Percentiles rank a stretch among this genome's conserved stretches.
phyloP scores from a whole-genome alignment of 2,888 invertebrate genomes.

The Minunthozetes semirufus region DNA sequence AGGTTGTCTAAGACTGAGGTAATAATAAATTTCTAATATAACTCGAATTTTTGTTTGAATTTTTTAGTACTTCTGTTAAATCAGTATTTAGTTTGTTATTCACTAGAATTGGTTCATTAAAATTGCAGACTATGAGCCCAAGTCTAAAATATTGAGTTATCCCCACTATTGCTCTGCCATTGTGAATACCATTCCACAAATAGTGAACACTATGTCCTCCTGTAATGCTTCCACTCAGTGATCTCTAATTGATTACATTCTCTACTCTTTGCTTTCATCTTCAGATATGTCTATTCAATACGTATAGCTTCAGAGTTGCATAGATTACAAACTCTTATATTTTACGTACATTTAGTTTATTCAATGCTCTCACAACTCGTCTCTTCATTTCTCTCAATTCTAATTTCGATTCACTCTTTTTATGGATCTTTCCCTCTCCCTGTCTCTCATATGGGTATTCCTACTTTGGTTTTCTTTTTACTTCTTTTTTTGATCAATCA shows the following conservation, averaged over 20 bases:
- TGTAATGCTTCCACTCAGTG: slow-evolving; percentile 30
- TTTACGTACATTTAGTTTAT: background rate
- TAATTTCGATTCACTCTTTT: background rate
- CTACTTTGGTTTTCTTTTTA: background rate
- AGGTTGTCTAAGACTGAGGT: background rate
- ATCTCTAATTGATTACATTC: slow-evolving; percentile 31
- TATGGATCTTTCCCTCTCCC: background rate
- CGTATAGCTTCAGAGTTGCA: background rate
- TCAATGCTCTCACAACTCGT: background rate
- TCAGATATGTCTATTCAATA: slow-evolving; percentile 10
- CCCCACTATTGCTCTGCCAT: background rate
- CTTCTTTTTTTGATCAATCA: slow-evolving; percentile 21
- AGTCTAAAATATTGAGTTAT: background rate
- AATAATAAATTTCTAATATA: background rate
- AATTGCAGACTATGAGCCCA: slow-evolving; percentile 2
- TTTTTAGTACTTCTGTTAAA: background rate
- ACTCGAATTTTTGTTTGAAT: background rate
- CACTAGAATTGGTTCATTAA: slow-evolving; percentile 28
- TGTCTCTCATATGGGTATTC: background rate
- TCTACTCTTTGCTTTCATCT: slow-evolving; percentile 11
- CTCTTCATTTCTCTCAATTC: background rate
- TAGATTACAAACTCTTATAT: background rate
- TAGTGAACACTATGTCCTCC: background rate
- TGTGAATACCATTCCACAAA: no score
- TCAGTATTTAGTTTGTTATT: background rate